These are phyloP conservation scores for Lottia gigantea DNA, from an alignment of 2,888 invertebrate genomes.

Conservation along the genomic window DNA sequence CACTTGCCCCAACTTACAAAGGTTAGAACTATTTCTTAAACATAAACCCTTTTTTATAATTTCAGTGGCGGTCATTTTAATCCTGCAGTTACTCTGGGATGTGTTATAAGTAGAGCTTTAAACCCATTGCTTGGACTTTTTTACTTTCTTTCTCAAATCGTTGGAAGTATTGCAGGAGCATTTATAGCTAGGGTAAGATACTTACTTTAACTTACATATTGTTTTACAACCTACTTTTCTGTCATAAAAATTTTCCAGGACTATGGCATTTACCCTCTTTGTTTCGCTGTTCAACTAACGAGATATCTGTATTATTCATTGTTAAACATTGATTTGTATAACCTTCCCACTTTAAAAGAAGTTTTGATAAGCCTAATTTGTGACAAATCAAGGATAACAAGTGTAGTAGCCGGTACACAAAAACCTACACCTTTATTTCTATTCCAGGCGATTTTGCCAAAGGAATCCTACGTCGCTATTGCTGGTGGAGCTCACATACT, in stretches of 20 bases:
- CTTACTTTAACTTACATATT: too few species aligned
- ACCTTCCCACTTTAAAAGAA: too few species aligned
- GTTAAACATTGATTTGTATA: too few species aligned
- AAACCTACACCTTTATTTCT: not conserved
- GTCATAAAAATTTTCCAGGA: too few species aligned
- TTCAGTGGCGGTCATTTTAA: slow-evolving; percentile 69
- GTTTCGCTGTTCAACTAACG: too few species aligned
- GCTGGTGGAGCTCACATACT: slow-evolving; percentile 33
- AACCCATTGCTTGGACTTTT: slow-evolving; percentile 43
- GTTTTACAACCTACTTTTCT: too few species aligned
- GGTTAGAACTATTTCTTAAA: not conserved
- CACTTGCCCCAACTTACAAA: not conserved
- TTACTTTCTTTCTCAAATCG: slow-evolving; percentile 60
- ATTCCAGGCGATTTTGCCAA: slow-evolving; percentile 27
- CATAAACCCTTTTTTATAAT: slow-evolving; percentile 14
- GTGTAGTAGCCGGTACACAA: too few species aligned
- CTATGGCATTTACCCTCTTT: too few species aligned
- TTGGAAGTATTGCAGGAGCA: slow-evolving; percentile 55
- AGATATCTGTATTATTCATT: too few species aligned
- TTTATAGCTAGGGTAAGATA: slow-evolving; percentile 37
- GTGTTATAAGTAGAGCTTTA: slow-evolving; percentile 52
- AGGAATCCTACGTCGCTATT: slow-evolving; percentile 10
- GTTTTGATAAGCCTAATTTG: too few species aligned
- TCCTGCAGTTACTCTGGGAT: slow-evolving; percentile 67
- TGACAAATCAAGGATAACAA: too few species aligned